Percentiles rank a stretch among this genome's conserved stretches.
phyloP scores from a whole-genome alignment of 2,797 vertebrate genomes.

The Mus spretus region DNA sequence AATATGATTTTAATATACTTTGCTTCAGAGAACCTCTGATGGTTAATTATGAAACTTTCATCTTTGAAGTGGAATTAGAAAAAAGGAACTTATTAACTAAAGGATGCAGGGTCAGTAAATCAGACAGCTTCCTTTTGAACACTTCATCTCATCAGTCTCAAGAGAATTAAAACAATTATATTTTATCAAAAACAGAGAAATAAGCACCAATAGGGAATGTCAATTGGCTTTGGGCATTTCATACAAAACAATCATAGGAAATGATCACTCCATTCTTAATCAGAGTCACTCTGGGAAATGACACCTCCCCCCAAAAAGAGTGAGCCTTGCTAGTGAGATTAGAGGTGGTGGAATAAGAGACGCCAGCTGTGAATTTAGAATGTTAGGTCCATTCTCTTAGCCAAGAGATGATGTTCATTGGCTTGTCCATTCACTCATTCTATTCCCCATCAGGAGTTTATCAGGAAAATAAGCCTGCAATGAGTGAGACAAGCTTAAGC shows the following conservation, averaged over 20 bases:
- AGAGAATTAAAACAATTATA: slow-evolving; percentile 88
- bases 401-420: not conserved
- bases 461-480: not conserved
- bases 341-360: slow-evolving; percentile 58
- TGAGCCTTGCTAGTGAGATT: slow-evolving; percentile 75
- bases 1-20: slow-evolving; percentile 87
- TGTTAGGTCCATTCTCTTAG: slow-evolving; percentile 46
- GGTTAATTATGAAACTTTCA: slow-evolving; percentile 91
- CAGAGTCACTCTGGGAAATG: slow-evolving; percentile 81
- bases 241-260: slow-evolving; percentile 87
- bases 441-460: not conserved
- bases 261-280: slow-evolving; percentile 85
- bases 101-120: slow-evolving; percentile 87
- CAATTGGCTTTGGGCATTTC: slow-evolving; percentile 83
- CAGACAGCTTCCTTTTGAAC: slow-evolving; percentile 87
- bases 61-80: slow-evolving; percentile 86
- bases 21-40: slow-evolving; percentile 87
- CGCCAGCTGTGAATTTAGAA: slow-evolving; percentile 64
- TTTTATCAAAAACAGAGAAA: slow-evolving; percentile 87
- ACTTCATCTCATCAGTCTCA: slow-evolving; percentile 87
- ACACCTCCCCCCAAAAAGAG: slow-evolving; percentile 10
- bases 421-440: not conserved
- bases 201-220: slow-evolving; percentile 83
- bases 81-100: slow-evolving; percentile 86
- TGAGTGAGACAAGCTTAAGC: not conserved